phyloP scores from a whole-genome alignment of 2,113 vertebrate genomes.

The Tragulus kanchil region DNA sequence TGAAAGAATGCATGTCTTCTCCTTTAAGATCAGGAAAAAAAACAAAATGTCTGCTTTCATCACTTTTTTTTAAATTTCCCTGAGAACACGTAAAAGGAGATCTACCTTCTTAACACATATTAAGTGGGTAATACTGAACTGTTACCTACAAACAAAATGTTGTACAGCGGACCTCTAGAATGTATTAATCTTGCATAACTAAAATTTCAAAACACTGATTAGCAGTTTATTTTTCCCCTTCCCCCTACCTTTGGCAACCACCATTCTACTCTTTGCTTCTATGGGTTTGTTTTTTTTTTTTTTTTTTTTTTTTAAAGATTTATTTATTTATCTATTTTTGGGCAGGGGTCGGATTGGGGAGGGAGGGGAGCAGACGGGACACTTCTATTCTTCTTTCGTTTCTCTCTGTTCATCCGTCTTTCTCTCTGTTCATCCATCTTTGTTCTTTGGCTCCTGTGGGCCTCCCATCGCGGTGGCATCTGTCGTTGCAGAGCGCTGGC shows the following conservation, averaged over 20 bases:
- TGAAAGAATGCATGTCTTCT: not conserved
- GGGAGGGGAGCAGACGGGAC: too few species aligned
- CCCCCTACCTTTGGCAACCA: not conserved
- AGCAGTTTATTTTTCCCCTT: not conserved
- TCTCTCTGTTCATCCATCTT: too few species aligned
- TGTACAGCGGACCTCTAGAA: not conserved
- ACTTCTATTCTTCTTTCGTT: too few species aligned
- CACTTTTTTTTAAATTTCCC: not conserved
- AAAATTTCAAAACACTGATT: not conserved
- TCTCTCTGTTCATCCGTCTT: too few species aligned
- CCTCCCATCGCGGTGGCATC: too few species aligned
- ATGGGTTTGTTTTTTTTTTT: not conserved
- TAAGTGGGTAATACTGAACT: not conserved
- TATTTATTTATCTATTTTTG: too few species aligned
- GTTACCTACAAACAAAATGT: not conserved
- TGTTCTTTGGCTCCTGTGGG: too few species aligned
- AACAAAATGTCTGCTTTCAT: not conserved
- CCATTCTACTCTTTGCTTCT: not conserved
- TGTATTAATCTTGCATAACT: not conserved
- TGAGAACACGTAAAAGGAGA: not conserved
- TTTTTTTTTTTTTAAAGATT: too few species aligned
- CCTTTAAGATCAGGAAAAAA: not conserved
- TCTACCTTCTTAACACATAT: not conserved
- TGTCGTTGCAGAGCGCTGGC: too few species aligned
- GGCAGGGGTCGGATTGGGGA: too few species aligned